phyloP scores from a whole-genome alignment of 1,140 invertebrate species.

The Heterodera schachtii region DNA sequence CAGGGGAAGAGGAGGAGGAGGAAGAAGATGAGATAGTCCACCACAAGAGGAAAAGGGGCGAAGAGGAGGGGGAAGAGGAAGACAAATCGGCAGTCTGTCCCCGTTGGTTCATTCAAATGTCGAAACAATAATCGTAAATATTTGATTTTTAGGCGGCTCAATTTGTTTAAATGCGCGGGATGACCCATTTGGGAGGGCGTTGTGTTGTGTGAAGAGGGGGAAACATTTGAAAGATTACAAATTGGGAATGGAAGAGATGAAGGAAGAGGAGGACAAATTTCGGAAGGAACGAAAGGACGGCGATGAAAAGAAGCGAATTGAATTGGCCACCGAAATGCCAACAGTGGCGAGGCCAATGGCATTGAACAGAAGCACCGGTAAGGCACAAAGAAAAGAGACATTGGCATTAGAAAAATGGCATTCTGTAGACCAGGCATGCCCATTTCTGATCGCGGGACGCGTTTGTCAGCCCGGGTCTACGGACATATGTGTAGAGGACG shows the following conservation, averaged over 20 bases:
- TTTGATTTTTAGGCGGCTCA: constrained; percentile 27
- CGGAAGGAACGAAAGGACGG: too few species aligned
- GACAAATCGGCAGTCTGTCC: background rate
- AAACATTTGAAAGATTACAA: constrained; percentile 10
- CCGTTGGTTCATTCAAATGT: too few species aligned
- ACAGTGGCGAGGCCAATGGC: too few species aligned
- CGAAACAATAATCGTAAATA: constrained; percentile 8
- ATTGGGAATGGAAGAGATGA: background rate
- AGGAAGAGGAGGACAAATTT: too few species aligned
- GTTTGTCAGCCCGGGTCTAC: constrained; percentile 35
- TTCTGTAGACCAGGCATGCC: constrained; percentile 38
- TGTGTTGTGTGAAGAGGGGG: constrained; percentile 22
- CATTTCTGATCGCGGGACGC: constrained; percentile 31
- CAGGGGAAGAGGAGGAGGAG: too few species aligned
- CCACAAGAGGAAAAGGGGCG: too few species aligned
- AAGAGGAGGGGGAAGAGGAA: too few species aligned
- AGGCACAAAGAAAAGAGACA: too few species aligned
- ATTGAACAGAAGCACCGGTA: too few species aligned
- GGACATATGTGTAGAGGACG: constrained; percentile 39
- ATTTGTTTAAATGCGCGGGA: constrained; percentile 36
- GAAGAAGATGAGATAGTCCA: too few species aligned
- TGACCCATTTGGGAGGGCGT: constrained; percentile 29
- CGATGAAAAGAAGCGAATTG: too few species aligned
- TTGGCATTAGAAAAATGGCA: background rate
- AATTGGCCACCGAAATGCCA: too few species aligned